Evolutionary conservation across 2,113 vertebrate genomes (phyloP).

Genomic region (Eulacestoma nigropectus): DNA sequence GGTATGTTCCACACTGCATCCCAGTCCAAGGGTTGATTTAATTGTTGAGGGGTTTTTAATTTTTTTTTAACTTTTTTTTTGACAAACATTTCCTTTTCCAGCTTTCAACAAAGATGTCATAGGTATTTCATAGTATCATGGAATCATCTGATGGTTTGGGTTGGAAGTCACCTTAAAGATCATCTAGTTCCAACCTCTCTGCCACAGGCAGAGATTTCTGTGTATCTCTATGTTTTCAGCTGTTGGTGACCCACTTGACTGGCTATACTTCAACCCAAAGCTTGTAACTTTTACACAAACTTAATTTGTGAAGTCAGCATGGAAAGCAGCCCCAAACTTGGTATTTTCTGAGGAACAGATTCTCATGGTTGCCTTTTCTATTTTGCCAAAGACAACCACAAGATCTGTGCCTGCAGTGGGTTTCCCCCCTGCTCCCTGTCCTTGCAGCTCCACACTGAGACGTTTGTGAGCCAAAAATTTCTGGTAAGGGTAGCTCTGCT

Average conservation of each 20-base stretch:
- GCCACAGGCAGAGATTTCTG: not conserved
- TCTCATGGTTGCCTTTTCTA: not conserved
- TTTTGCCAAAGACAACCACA: not conserved
- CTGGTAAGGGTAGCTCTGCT: not conserved
- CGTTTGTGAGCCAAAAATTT: not conserved
- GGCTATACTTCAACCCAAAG: not conserved
- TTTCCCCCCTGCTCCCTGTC: accelerated
- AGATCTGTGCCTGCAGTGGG: not conserved
- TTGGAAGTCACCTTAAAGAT: not conserved
- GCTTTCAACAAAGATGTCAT: not conserved
- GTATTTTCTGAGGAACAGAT: not conserved
- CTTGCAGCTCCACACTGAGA: not conserved
- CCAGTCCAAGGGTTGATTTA: not conserved
- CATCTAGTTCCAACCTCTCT: not conserved
- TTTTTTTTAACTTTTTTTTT: not conserved
- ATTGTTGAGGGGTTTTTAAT: not conserved
- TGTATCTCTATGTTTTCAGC: not conserved
- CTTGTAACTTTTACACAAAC: not conserved
- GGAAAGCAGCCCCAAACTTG: not conserved
- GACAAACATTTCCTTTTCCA: not conserved
- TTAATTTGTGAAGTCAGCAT: not conserved
- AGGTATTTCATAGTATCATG: not conserved
- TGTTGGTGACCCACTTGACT: not conserved
- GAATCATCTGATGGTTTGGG: not conserved
- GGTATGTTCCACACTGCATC: not conserved